Percentiles rank a stretch among this genome's conserved stretches.
Conservation (phyloP, 2,113 vertebrate genomes). For the Cinclus cinclus region DNA sequence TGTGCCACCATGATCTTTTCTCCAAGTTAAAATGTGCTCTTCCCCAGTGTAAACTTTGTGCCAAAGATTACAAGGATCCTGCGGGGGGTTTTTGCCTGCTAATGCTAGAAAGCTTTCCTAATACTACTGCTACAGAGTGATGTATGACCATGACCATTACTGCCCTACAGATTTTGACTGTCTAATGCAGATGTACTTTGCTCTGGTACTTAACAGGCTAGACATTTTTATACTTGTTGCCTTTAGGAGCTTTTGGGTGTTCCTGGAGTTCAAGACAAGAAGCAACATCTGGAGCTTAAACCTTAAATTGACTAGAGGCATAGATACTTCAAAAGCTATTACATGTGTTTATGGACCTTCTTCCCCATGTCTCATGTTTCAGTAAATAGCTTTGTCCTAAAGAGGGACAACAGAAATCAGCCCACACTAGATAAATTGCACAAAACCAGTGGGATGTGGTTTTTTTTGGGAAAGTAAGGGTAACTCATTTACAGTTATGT, state of each 20-base stretch:
- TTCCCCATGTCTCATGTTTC: neutral
- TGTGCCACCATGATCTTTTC: neutral
- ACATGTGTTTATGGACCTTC: neutral
- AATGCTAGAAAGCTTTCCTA: neutral
- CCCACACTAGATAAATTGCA: neutral
- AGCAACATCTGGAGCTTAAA: neutral
- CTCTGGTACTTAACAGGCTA: neutral
- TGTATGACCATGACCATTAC: neutral
- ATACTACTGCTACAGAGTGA: neutral
- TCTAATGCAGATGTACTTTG: neutral
- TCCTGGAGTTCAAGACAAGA: neutral
- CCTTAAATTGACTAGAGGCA: neutral
- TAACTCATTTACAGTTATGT: neutral
- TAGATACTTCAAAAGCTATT: neutral
- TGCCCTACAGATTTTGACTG: neutral
- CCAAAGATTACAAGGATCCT: neutral
- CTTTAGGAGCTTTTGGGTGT: neutral
- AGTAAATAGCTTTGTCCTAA: neutral
- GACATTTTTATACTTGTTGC: neutral
- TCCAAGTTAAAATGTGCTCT: neutral
- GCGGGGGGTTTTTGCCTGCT: neutral
- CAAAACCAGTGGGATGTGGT: rapidly evolving
- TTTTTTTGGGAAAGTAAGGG: neutral
- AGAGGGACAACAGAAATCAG: neutral
- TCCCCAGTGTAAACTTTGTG: neutral